phyloP scores from a whole-genome alignment of 2,797 vertebrate species.

The Setipinna tenuifilis region DNA sequence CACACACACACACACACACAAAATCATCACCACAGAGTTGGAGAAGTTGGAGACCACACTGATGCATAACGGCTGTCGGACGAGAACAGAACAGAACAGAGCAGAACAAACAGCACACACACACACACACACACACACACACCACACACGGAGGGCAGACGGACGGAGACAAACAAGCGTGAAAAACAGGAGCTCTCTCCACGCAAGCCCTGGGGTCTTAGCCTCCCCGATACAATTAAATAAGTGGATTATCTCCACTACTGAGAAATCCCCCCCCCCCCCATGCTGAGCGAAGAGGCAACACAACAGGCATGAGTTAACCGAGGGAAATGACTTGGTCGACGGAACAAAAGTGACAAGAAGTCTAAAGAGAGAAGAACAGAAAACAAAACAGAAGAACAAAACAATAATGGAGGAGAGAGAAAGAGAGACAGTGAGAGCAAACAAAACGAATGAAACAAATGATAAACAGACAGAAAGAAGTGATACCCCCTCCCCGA shows the following conservation, averaged over 20 bases:
- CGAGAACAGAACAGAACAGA: no score
- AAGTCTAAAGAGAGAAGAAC: constrained; percentile 58
- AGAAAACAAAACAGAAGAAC: not conserved
- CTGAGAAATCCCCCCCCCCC: constrained; percentile 69
- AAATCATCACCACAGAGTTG: no score
- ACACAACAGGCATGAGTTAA: no score
- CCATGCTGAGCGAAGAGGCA: no score
- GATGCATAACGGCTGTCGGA: no score
- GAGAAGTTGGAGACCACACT: no score
- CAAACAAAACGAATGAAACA: no score
- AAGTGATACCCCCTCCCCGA: not conserved
- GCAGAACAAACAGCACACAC: no score
- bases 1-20: no score
- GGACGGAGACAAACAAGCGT: constrained; percentile 21
- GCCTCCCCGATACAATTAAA: constrained; percentile 76
- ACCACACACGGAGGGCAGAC: not conserved
- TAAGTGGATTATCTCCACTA: constrained; percentile 83
- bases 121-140: not conserved
- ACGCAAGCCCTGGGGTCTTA: constrained; percentile 73
- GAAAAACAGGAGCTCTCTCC: constrained; percentile 58
- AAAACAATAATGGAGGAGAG: not conserved
- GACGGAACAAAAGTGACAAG: no score
- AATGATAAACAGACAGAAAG: not conserved
- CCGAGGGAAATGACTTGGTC: no score
- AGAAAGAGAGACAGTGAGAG: not conserved